phyloP scores from a whole-genome alignment of 30 jellyfish, hydroid and myxozoan genomes.

The Chrysaora quinquecirrha region DNA sequence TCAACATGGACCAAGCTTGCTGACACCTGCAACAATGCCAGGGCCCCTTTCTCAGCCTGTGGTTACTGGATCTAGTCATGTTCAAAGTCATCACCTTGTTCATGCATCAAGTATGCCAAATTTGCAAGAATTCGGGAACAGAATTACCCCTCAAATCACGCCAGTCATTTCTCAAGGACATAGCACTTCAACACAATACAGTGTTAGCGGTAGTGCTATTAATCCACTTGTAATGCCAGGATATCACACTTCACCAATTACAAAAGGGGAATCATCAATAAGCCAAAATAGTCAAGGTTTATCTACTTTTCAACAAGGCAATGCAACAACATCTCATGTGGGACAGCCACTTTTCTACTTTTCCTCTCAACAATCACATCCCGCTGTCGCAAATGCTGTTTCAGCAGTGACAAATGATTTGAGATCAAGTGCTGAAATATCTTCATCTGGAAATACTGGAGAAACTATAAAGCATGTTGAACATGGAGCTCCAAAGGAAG shows the following conservation, averaged over 20 bases:
- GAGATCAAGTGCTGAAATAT: not conserved
- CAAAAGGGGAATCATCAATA: conserved; percentile 13
- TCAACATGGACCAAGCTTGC: conserved; percentile 1
- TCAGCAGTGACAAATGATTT: not conserved
- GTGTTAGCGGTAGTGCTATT: not conserved
- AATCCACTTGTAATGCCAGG: not conserved
- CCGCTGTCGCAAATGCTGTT: not conserved
- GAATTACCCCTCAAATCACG: too few relatives aligned
- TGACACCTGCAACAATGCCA: not conserved
- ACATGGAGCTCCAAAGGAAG: conserved; percentile 15
- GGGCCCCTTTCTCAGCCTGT: not conserved
- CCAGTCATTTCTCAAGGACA: too few relatives aligned
- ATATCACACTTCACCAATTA: conserved; percentile 14
- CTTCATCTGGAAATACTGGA: not conserved
- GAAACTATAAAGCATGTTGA: not conserved
- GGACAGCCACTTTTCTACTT: conserved; percentile 49
- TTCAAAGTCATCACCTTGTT: conserved; percentile 27
- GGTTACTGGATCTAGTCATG: not conserved
- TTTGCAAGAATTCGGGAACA: too few relatives aligned
- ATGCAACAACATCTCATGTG: conserved; percentile 26
- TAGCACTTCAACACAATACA: not conserved
- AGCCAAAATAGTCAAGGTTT: too few relatives aligned
- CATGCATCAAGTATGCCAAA: conserved; percentile 74
- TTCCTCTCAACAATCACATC: not conserved
- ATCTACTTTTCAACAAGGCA: not conserved